Conservation (phyloP, 2,797 vertebrate genomes). For the Macropodus opercularis region DNA sequence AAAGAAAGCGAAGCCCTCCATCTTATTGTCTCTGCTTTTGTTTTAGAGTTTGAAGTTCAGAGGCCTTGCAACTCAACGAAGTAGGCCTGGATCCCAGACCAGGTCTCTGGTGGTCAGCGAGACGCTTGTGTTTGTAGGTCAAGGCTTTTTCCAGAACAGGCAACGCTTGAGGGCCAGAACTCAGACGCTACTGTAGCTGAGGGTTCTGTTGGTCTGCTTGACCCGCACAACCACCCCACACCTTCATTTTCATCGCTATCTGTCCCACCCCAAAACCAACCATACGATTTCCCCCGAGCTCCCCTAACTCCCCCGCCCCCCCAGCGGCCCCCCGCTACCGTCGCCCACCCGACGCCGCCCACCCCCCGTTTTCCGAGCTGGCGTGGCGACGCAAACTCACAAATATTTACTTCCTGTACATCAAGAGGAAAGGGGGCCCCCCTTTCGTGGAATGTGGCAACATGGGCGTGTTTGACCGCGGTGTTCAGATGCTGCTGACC, state of each 20-base stretch:
- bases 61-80: conserved; percentile 69
- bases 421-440: conserved; percentile 88
- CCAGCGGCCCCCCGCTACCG: conserved; percentile 62
- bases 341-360: conserved; percentile 53
- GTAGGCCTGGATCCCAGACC: conserved; percentile 68
- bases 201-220: conserved; percentile 42
- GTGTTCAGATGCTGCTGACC: conserved; percentile 99
- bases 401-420: conserved; percentile 85
- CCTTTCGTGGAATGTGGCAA: conserved; percentile 99
- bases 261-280: conserved; percentile 69
- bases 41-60: conserved; percentile 69
- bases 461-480: conserved; percentile 99
- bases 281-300: conserved; percentile 77
- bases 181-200: conserved; percentile 28
- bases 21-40: conserved; percentile 49
- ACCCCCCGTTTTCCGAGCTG: conserved; percentile 75
- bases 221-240: conserved; percentile 22
- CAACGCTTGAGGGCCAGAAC: conserved; percentile 50
- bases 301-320: conserved; percentile 65
- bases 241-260: conserved; percentile 9
- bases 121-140: conserved; percentile 70
- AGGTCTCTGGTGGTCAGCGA: conserved; percentile 61
- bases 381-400: conserved; percentile 81
- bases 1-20: conserved; percentile 46
- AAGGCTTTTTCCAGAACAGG: conserved; percentile 54